Base-by-base conservation (phyloP, 2,113 vertebrate species). In the Spheniscus mendiculus region DNA sequence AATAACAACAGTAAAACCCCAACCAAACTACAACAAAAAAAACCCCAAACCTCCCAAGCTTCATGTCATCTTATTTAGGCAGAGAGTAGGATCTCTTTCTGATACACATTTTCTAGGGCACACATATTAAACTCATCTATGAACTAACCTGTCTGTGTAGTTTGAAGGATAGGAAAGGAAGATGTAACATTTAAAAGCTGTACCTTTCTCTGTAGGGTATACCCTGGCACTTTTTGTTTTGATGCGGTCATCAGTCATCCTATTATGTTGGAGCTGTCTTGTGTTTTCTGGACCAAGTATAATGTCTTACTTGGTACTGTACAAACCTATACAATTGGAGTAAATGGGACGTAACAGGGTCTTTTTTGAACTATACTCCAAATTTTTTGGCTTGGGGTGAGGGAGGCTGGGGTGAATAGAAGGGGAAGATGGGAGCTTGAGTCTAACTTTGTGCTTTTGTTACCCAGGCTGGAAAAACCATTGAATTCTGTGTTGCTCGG, bases 401-500 rank as follows among this genome's bases (percentile, higher is more conserved):
- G 22, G 30, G 53, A 89, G 40, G 30, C 14, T 88, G 36, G 11
- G 25, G 4, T 83, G 19, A 55, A 9, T 12, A 50, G 59, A 65
- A 49, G 10, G 40, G 5, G 15, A 59, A 27, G 36, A 19, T 62
- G 27, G 11, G 13, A 78, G 2, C 69, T 83, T 59, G 22, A 38
- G 26, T 83, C 72, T 94, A 80, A 96, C 59, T 55, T 62, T 80
- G 20, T 90, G 77, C 58, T 83, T 95, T 96, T 93, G 7, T 87
- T 90, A 89, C 67, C 12, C 92, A 99, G 99, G 98, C 99, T 45
- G 99, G 99, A 44, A 98, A 97, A 97, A 98, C 99, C 10, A 98
- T 99, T 61, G 99, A 99, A 98, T 98, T 99, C 49, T 99, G 99
- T 83, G 98, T 99, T 83, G 99, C 99, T 38, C 99, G 99, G 16